phyloP scores from a whole-genome alignment of 2,113 vertebrate species.

The Holacanthus passer region DNA sequence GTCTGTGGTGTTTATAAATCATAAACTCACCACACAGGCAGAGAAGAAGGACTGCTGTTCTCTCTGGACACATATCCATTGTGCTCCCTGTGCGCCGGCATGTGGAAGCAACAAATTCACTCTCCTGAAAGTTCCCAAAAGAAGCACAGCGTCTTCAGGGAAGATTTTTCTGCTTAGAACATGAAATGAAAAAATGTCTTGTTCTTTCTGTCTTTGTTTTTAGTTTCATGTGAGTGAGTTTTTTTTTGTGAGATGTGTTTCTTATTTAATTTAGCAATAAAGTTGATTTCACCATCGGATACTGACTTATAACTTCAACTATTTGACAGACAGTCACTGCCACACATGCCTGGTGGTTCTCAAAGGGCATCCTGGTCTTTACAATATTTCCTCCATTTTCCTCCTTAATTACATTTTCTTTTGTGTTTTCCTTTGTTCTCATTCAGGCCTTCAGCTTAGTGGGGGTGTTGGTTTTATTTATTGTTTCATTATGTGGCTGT shows the following conservation, averaged over 20 bases:
- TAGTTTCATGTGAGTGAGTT: no score
- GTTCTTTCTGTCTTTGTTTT: no score
- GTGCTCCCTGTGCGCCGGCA: not conserved
- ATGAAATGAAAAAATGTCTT: no score
- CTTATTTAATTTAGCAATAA: no score
- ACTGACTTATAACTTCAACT: no score
- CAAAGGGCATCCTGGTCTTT: not conserved
- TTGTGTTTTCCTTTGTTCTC: constrained; percentile 31
- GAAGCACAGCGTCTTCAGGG: constrained; percentile 4
- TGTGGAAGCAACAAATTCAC: constrained; percentile 22
- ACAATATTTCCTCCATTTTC: not conserved
- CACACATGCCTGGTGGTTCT: not conserved
- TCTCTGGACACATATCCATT: constrained; percentile 34
- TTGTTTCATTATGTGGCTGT: constrained; percentile 29
- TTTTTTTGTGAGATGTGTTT: not conserved
- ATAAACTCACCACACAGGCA: constrained; percentile 57
- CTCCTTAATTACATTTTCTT: not conserved
- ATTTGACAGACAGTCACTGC: not conserved
- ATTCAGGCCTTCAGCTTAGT: not conserved
- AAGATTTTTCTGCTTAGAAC: not conserved
- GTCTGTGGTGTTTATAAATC: constrained; percentile 62
- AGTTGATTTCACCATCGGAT: no score
- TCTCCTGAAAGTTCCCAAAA: constrained; percentile 16
- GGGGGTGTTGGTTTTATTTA: constrained; percentile 13
- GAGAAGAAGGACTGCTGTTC: constrained; percentile 13